Conservation (phyloP, 2,797 vertebrate species). For the Lates japonicus region DNA sequence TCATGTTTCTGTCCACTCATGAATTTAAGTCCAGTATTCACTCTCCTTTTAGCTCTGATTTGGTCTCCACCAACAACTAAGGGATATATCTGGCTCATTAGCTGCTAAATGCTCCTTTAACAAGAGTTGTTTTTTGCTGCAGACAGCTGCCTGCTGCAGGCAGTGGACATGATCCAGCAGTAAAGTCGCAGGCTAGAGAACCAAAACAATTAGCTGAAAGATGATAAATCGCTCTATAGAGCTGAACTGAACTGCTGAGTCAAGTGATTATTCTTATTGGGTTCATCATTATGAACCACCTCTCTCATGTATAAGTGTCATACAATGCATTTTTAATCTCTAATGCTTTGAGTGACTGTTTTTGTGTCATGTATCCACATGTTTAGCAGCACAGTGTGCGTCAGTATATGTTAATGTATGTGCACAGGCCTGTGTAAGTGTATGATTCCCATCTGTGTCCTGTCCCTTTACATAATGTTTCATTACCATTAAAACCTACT, state of each 20-base stretch:
- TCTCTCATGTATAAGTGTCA: no score
- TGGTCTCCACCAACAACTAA: background rate
- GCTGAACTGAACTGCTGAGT: background rate
- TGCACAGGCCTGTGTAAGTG: background rate
- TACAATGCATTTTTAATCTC: no score
- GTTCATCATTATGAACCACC: no score
- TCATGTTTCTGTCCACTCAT: no score
- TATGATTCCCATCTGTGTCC: background rate
- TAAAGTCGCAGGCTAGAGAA: background rate
- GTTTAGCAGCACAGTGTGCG: background rate
- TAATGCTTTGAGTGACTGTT: no score
- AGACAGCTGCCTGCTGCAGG: no score
- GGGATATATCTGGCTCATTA: background rate
- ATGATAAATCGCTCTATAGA: background rate
- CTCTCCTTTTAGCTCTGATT: background rate
- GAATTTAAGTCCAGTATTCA: background rate
- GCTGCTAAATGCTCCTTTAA: background rate
- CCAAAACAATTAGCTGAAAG: background rate
- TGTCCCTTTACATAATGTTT: background rate
- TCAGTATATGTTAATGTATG: background rate
- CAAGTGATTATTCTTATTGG: no score
- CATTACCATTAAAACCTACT: background rate
- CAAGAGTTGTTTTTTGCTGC: no score
- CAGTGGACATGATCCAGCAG: no score
- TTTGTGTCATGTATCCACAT: no score